A percentile compares a stretch with the other conserved stretches of the same genome.
Evolutionary conservation across 30 jellyfish, hydroid and myxozoan species (phyloP).

Genomic region (Nemopilema nomurai): DNA sequence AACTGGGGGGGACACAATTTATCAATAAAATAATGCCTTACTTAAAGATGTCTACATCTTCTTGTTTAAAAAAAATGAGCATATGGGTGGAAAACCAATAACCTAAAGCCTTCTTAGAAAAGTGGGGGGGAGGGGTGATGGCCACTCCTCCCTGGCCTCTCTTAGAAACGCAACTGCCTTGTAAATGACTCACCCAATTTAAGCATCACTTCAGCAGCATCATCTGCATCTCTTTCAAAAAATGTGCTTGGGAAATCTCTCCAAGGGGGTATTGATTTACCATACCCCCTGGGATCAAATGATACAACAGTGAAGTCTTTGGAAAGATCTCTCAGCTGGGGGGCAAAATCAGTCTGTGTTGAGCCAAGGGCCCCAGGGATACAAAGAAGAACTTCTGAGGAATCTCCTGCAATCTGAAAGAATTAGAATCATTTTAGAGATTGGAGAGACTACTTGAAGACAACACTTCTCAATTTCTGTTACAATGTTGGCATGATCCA

Average conservation of each 20-base stretch:
- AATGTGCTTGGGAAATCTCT: constrained; percentile 74
- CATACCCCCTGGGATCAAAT: constrained; percentile 94
- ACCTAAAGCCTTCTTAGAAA: no score
- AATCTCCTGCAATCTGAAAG: constrained; percentile 48
- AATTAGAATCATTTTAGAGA: constrained; percentile 3
- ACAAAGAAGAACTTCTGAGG: constrained; percentile 66
- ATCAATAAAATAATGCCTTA: no score
- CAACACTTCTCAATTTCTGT: no score
- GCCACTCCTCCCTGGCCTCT: neutral
- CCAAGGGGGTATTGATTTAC: constrained; percentile 63
- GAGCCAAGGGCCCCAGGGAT: constrained; percentile 93
- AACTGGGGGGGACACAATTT: no score
- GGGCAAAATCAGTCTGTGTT: constrained; percentile 67
- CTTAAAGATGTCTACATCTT: no score
- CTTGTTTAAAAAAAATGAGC: no score
- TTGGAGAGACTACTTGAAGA: neutral
- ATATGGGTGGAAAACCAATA: no score
- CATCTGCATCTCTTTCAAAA: constrained; percentile 86
- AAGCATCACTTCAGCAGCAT: constrained; percentile 77
- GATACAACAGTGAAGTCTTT: constrained; percentile 65
- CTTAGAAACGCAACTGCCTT: neutral
- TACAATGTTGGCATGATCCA: no score
- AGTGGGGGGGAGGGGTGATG: no score
- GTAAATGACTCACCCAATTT: constrained; percentile 47
- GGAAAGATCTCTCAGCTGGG: constrained; percentile 70